phyloP scores from a whole-genome alignment of 2,888 invertebrate species.

The Ellobium chinense region DNA sequence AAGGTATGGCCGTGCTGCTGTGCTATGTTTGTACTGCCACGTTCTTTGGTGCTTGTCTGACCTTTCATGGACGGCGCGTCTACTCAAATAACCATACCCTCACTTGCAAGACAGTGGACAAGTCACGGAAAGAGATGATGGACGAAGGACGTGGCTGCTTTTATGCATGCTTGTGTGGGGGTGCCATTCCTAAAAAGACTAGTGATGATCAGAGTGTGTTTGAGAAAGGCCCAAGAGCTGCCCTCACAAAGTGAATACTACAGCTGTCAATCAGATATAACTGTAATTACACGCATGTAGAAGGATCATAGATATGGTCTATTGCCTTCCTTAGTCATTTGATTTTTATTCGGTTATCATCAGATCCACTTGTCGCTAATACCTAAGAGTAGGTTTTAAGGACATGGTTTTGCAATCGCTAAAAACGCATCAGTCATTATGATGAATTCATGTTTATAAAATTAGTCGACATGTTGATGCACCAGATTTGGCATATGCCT shows the following conservation, averaged over 20 bases:
- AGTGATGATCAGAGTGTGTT: slow-evolving; percentile 59
- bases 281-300: no score
- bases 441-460: no score
- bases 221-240: slow-evolving; percentile 59
- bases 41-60: slow-evolving; percentile 69
- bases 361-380: no score
- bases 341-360: no score
- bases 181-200: slow-evolving; percentile 51
- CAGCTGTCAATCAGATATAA: neutral
- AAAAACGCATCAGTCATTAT: no score
- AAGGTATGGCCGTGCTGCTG: slow-evolving; percentile 70
- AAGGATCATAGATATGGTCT: no score
- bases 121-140: slow-evolving; percentile 53
- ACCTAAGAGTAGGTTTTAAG: no score
- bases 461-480: no score
- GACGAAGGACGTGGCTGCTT: slow-evolving; percentile 45
- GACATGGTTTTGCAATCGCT: no score
- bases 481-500: no score
- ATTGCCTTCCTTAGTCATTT: no score
- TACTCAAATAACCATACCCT: slow-evolving; percentile 58
- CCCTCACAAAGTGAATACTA: slow-evolving; percentile 51
- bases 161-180: slow-evolving; percentile 74
- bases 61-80: slow-evolving; percentile 65
- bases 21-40: slow-evolving; percentile 72
- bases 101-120: slow-evolving; percentile 53